A percentile compares a stretch with the other conserved stretches of the same genome.
These are phyloP conservation scores for Drosophila ogumai DNA, from an alignment of 1,140 invertebrate species.

Conservation along the genomic window DNA sequence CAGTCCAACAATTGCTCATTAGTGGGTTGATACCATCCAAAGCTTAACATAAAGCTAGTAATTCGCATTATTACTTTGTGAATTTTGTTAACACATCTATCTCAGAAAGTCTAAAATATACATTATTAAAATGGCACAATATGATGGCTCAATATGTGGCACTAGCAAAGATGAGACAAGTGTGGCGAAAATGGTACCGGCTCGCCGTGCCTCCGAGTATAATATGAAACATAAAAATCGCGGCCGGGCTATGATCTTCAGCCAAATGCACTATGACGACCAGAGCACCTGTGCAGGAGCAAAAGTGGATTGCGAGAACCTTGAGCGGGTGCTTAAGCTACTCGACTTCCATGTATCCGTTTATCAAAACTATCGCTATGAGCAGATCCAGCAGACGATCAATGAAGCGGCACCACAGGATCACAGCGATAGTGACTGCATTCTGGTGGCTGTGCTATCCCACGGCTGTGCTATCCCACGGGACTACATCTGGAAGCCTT, in stretches of 20 bases:
- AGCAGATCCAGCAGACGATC: constrained; percentile 89
- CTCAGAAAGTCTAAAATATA: no score
- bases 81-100: neutral
- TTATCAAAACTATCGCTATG: constrained; percentile 87
- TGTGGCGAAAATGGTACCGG: constrained; percentile 87
- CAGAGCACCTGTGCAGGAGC: constrained; percentile 85
- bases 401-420: constrained; percentile 89
- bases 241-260: constrained; percentile 94
- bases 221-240: constrained; percentile 94
- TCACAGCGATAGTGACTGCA: constrained; percentile 91
- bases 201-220: constrained; percentile 90
- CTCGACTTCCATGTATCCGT: constrained; percentile 91
- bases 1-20: neutral
- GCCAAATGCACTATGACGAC: constrained; percentile 91
- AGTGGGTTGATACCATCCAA: neutral
- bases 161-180: constrained; percentile 27
- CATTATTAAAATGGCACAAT: no score
- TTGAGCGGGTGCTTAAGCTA: constrained; percentile 87
- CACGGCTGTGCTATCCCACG: constrained; percentile 98
- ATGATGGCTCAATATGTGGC: neutral
- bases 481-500: constrained; percentile 94
- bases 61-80: neutral
- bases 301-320: constrained; percentile 90
- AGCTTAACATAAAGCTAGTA: neutral
- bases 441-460: constrained; percentile 93